Conservation (phyloP, 2,797 vertebrate species). For the Lemur catta region DNA sequence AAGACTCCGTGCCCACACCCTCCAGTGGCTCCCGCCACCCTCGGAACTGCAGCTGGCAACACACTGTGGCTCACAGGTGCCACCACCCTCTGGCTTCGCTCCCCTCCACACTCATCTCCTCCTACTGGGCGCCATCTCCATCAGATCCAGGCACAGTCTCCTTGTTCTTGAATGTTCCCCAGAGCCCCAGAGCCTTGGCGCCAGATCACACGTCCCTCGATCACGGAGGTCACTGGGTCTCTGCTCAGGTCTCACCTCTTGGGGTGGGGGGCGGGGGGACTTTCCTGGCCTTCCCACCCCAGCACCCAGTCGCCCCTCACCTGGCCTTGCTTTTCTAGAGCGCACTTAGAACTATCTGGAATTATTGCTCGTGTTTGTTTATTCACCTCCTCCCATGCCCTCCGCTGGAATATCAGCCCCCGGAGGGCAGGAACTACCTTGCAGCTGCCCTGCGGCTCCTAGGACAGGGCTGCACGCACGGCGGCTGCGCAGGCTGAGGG, state of each 20-base stretch:
- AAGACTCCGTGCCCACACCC: fast-evolving
- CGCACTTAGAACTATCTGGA: neutral
- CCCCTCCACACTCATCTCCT: neutral
- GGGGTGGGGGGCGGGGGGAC: fast-evolving
- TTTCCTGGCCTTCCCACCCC: neutral
- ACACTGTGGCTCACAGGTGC: fast-evolving
- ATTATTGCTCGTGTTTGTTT: neutral
- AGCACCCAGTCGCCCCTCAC: neutral
- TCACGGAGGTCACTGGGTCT: neutral
- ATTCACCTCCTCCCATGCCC: neutral
- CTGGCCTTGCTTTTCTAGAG: neutral
- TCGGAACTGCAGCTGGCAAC: neutral
- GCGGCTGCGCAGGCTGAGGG: fast-evolving
- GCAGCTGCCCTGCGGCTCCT: neutral
- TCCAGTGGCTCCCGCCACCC: neutral
- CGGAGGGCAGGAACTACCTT: neutral
- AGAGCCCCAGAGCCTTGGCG: neutral
- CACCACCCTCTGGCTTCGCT: fast-evolving
- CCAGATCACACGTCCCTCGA: neutral
- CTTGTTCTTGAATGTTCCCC: neutral
- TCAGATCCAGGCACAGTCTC: neutral
- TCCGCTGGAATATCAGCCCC: neutral
- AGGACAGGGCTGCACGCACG: neutral
- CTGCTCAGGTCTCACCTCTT: neutral
- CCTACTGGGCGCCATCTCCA: neutral